Evolutionary conservation across 2,113 vertebrate genomes (phyloP), one percentile per base, ranked within the genome.

Genomic region (Chlamydotis undulata): DNA sequence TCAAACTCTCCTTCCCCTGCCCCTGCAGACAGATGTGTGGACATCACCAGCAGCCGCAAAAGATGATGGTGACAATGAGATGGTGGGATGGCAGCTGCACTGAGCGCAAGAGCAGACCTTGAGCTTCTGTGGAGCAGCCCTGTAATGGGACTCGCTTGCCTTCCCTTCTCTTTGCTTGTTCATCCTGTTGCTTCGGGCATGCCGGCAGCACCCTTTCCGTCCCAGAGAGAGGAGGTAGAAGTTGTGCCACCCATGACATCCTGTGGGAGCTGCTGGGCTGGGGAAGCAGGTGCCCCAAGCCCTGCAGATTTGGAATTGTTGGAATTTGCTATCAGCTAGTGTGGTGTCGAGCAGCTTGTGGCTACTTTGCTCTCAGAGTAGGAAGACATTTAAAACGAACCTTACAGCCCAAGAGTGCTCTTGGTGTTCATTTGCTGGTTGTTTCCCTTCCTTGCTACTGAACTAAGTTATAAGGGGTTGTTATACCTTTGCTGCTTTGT

Each of bases 61-160:
- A 45, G 43, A 4, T 17, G 60, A 70, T 0, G 3, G 45, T 52
- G 68, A n/a, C 18, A 9, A 14, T 1, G 3, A 26, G 24, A 15
- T 0, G 7, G 12, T 15, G 56, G 56, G 65, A n/a, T n/a, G 47
- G 50, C 60, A 74, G 50, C 68, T 80, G 10, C 8, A 1, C 33
- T 5, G 45, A 19, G n/a, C 55, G 9, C 52, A 14, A 19, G 47
- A 81, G 37, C 31, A 63, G 69, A 78, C 47, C 47, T 68, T 23
- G 37, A 78, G 28, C 11, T 77, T 53, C 64, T 57, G 22, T 11
- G 28, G 28, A 55, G 63, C 49, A 65, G 47, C 33, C 31, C 41
- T 50, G 50, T 7, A 12, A 12, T 12, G 87, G 64, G n/a, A 37
- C 4, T 47, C 2, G 2, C 5, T 39, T 35, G 35, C 47, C 19